A percentile compares a stretch with the other conserved stretches of the same genome.
phyloP scores from a whole-genome alignment of 2,113 vertebrate species.

The Megaceryle torquata region DNA sequence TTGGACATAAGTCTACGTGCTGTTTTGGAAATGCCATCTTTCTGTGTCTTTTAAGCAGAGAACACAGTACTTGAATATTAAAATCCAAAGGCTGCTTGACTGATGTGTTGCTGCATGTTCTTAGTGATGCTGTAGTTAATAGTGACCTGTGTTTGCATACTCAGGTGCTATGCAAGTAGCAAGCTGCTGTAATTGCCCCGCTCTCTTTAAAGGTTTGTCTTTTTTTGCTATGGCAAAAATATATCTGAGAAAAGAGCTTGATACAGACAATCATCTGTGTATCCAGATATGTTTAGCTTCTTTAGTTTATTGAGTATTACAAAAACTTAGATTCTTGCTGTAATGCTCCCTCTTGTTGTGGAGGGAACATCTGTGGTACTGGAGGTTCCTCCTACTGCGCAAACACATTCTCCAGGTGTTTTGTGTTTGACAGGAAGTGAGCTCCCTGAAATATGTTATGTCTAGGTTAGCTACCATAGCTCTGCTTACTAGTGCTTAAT shows the following conservation, averaged over 20 bases:
- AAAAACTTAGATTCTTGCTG: not conserved
- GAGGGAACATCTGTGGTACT: not conserved
- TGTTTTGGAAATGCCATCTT: not conserved
- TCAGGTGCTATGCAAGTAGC: not conserved
- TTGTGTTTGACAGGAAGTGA: not conserved
- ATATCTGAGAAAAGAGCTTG: not conserved
- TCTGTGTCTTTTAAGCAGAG: not conserved
- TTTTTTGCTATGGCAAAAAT: not conserved
- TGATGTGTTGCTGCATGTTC: not conserved
- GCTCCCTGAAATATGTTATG: fast-evolving
- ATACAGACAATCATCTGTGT: not conserved
- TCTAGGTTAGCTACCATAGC: not conserved
- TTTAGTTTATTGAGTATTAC: not conserved
- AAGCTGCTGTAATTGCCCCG: not conserved
- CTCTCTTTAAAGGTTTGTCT: not conserved
- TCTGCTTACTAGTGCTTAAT: not conserved
- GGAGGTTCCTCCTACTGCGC: not conserved
- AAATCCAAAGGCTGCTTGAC: not conserved
- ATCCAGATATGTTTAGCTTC: not conserved
- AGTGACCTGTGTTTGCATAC: not conserved
- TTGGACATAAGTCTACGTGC: not conserved
- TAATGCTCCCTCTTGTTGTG: not conserved
- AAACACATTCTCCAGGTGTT: not conserved
- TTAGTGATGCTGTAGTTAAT: not conserved
- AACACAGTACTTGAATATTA: not conserved